Base-by-base conservation (phyloP, 2,113 vertebrate genomes). In the Etia nguti region DNA sequence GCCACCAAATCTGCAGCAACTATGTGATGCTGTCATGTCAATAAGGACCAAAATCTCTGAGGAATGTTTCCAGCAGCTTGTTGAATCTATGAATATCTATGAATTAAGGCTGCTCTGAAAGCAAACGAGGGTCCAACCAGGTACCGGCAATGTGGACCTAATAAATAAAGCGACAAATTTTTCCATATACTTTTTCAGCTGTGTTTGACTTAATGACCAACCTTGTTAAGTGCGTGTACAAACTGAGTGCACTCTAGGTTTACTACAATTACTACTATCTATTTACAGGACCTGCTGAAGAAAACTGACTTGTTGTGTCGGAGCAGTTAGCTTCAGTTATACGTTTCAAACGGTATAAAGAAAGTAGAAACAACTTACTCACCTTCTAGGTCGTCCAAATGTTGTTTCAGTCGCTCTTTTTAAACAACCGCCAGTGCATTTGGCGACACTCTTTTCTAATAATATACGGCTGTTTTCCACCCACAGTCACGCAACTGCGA, bases 281-380 rank as follows among this genome's bases (percentile, higher is more conserved):
- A 73, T 46, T 73, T 46, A 73, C 22, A 18, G 41, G 5, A 26
- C 22, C 41, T 46, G 5, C 15, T 46, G 22, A 26, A 73, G 41
- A 73, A 73, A 24, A 26, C 41, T 6, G 3, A 50, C 26, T 77
- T 18, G n/a, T 80, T 86, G 13, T 70, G 65, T 59, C 9, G 12
- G 5, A 38, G 24, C 16, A 11, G 75, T 54, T 88, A 88, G 80
- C 82, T 84, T 83, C 34, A 26, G 12, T 46, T 62, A 34, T 54
- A 60, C 18, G 26, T 81, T 34, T 36, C 57, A 46, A 4, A 13
- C 10, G 62, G 1, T n/a, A 10, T 24, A 15, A 22, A 55, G 22
- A 75, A 48, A 75, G 16, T n/a, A 29, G 18, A 6, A 62, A 20
- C 13, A 16, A 31, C 36, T 3, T 3, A 26, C 18, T 22, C 9